Evolutionary conservation across 2,888 invertebrate genomes (phyloP), one percentile per base, ranked within the genome.

Genomic region (Ellobium chinense): DNA sequence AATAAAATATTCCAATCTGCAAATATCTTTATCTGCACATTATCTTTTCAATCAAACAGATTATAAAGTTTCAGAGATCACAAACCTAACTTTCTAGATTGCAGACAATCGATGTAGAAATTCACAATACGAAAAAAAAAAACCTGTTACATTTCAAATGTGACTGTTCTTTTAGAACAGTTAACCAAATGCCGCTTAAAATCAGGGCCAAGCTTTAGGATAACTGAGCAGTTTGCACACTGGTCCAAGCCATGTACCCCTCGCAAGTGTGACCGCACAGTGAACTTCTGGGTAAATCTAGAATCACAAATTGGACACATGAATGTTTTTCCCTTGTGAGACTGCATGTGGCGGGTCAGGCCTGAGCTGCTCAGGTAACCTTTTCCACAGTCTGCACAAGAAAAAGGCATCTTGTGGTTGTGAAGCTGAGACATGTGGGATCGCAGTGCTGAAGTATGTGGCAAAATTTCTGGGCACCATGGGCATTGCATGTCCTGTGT

Each of bases 321-420:
- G 31, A 80, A 80, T 58, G 66, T 80, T 54, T 74, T 80, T n/a
- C 74, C 80, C n/a, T 74, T 62, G 68, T 80, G 80, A 27, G 66
- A 56, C 74, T 83, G 75, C 79, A 83, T 79, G 60, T 83, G 83
- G 36, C 79, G 81, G n/a, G 65, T 65, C 62, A 81, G 63, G 21
- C 75, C 78, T 54, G 60, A 37, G 1, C 69, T 56, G 7, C 81
- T 78, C 46, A 60, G 81, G 46, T 81, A 83, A 36, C 69, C 77
- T 58, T 81, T 81, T n/a, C 81, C 78, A 39, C 83, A 83, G 54
- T 74, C 74, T n/a, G 31, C 27, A 54, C 83, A 83, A 27, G 66
- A 63, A 68, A 80, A 83, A 0, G 69, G 70, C 31, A 56, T 63
- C 21, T 4, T 27, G 27, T 78, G 46, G 34, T 58, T 58, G 24